Evolutionary conservation across 2,888 invertebrate genomes (phyloP).

Genomic region (Polyommatus iphigenia): DNA sequence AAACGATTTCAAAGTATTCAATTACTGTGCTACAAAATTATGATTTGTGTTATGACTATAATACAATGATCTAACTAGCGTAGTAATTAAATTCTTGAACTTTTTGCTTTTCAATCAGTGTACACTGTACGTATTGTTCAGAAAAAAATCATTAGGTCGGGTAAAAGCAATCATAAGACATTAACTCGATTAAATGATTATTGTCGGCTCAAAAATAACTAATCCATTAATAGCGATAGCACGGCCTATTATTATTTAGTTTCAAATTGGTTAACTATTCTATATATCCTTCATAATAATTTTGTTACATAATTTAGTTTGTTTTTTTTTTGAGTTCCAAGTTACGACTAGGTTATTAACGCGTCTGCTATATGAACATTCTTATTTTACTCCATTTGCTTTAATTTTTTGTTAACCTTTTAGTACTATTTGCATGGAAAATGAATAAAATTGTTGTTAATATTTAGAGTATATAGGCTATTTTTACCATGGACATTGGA

Average conservation of each 20-base stretch:
- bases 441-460: too few species aligned
- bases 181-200: constrained; percentile 24
- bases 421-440: too few species aligned
- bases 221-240: constrained; percentile 21
- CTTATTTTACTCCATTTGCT: too few species aligned
- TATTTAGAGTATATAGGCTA: too few species aligned
- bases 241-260: constrained; percentile 2
- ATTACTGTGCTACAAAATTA: too few species aligned
- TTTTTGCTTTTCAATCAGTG: not conserved
- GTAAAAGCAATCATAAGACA: not conserved
- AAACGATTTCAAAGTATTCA: not conserved
- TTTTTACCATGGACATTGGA: too few species aligned
- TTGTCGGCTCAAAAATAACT: constrained; percentile 20
- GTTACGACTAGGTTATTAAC: not conserved
- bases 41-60: too few species aligned
- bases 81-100: not conserved
- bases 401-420: too few species aligned
- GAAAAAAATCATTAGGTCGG: not conserved
- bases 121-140: not conserved
- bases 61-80: too few species aligned
- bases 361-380: not conserved
- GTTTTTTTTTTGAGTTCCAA: not conserved
- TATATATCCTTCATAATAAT: not conserved
- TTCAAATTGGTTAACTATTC: not conserved
- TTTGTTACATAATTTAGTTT: not conserved